Evolutionary conservation across 2,888 invertebrate species (phyloP), one percentile per base, ranked within the genome.

Genomic region (Rhaphigaster nebulosa): DNA sequence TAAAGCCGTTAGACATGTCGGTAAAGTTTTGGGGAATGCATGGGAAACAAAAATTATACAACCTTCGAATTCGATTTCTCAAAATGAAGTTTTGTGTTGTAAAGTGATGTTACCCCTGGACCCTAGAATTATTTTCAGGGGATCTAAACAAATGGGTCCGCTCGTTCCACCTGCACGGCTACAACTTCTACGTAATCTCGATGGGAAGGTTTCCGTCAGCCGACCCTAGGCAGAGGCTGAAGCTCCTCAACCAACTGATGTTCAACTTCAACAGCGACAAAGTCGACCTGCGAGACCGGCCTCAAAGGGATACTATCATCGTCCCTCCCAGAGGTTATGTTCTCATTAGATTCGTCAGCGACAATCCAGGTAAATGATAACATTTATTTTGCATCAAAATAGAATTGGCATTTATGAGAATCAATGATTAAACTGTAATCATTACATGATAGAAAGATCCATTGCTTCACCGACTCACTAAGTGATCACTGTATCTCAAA

Each of bases 281-380:
- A 6, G 65, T 88, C 18, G 56, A 41, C 38, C 93, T 95, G 26
- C 95, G 98, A 18, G 95, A 95, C 91, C 95, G 98, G 89, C 97
- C 97, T 93, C 94, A 97, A 0, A 96, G 96, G 92, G 96, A 96
- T 92, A 95, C 96, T 1, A 94, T 96, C 41, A 94, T 94, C 0
- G 95, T 96, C 1, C 96, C 96, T 0, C 95, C 96, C 92, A 95
- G 95, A 92, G 96, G 96, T 1, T 95, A 94, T 92, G 94, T 94
- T 0, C 94, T 96, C 56, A 93, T 95, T 12, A 93, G 95, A 89
- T 94, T 96, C 90, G 93, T 94, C n/a, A 94, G 95, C 6, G 94
- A 95, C 70, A 95, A 95, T 91, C 95, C 95, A 56, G 96, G 96
- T 52, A 93, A 93, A 87, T 95, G 94, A 95, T 41, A 92, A 56